These are phyloP conservation scores for Amblyopsis rosae DNA, from an alignment of 2,113 vertebrate genomes.

Conservation along the genomic window DNA sequence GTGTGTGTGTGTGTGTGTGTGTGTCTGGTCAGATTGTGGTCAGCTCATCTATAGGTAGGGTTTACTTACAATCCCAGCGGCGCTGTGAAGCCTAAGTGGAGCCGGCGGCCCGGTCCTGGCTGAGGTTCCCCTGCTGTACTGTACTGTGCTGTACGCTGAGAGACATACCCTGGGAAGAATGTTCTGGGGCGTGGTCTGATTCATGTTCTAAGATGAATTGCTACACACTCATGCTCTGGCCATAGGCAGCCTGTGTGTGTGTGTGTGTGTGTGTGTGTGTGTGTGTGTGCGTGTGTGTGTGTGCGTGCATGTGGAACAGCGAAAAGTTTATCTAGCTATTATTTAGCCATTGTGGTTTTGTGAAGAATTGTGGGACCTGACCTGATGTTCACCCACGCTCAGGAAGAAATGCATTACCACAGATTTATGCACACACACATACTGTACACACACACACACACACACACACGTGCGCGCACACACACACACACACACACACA, in stretches of 20 bases:
- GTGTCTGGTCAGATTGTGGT: slow-evolving; percentile 66
- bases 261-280: slow-evolving; percentile 4
- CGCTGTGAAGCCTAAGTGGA: slow-evolving; percentile 50
- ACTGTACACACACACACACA: slow-evolving; percentile 1
- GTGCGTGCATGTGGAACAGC: slow-evolving; percentile 30
- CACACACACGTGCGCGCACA: slow-evolving; percentile 3
- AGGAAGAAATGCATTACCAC: slow-evolving; percentile 42
- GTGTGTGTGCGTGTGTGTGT: slow-evolving; percentile 24
- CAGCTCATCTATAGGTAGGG: slow-evolving; percentile 55
- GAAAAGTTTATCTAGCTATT: slow-evolving; percentile 52
- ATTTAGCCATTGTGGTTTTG: slow-evolving; percentile 62
- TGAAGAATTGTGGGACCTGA: slow-evolving; percentile 50
- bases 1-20: slow-evolving; percentile 9
- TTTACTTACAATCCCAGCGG: slow-evolving; percentile 60
- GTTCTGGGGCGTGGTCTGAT: slow-evolving; percentile 31
- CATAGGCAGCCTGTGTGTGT: background rate
- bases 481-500: slow-evolving; percentile 18
- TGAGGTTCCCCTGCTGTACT: no score
- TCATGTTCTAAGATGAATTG: slow-evolving; percentile 29
- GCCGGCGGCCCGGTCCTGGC: slow-evolving; percentile 28
- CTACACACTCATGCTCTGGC: background rate
- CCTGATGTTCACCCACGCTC: slow-evolving; percentile 32
- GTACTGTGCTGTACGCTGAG: background rate
- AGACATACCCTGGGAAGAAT: background rate
- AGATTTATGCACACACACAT: background rate